Evolutionary conservation across 2,888 invertebrate genomes (phyloP), one percentile per base, ranked within the genome.

Genomic region (Steinernema carpocapsae): DNA sequence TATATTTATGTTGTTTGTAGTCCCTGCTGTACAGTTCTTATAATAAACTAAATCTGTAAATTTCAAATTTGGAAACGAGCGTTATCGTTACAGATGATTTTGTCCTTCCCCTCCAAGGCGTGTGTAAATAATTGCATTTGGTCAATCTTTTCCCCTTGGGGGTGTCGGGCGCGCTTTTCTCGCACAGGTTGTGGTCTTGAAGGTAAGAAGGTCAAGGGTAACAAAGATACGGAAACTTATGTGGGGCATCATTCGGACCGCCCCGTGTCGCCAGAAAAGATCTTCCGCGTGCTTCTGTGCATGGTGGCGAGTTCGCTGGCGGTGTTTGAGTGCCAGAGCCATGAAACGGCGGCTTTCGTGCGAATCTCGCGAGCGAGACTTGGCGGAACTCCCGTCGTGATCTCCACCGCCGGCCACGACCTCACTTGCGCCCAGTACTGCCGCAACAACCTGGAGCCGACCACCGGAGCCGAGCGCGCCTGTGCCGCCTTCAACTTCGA

Each of bases 401-500:
- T 87, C 48, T 87, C 87, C 37, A 87, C 87, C 19, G 87, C 87
- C 43, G 87, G 87, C 73, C 87, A 87, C 77, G 87, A 87, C 70
- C 78, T 87, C 74, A 87, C 87, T 17, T 87, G 87, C 76, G 81
- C 87, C 14, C 87, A 87, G 74, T 87, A 87, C 76, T 87, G 87
- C 76, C 78, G 86, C 10, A 86, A 87, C 77, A 87, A 87, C 78
- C 84, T 87, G 73, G 87, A 87, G 72, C 87, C 87, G 7, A 87
- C 87, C 19, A 87, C 87, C 26, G 87, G 87, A 75, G 87, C 87
- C 19, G 87, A 87, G 73, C 72, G 87, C 51, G 85, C 85, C 2
- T 87, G 87, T 73, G 87, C 87, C 42, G 84, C 86, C 10, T 87
- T 87, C 84, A 87, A 87, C 81, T 87, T 86, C 75, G 87, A 87